Evolutionary conservation across 2,888 invertebrate genomes (phyloP).

Genomic region (Oscheius sp.): DNA sequence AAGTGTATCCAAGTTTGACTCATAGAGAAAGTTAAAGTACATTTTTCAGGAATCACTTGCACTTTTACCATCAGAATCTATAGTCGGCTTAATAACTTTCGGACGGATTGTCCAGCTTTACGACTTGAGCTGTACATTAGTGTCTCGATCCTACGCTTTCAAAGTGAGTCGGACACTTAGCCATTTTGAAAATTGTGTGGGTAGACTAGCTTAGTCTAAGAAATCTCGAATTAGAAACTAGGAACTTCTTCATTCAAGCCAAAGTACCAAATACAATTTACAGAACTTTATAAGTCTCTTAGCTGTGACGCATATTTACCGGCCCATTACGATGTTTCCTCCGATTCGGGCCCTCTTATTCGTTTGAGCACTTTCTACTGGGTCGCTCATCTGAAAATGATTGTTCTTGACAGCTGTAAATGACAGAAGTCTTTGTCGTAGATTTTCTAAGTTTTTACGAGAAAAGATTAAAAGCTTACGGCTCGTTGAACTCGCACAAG

Average conservation of each 20-base stretch:
- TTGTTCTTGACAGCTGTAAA: not conserved
- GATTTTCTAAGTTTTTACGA: not conserved
- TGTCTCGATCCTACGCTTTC: constrained; percentile 81
- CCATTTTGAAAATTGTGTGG: not conserved
- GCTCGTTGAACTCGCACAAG: constrained; percentile 6
- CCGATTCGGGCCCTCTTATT: constrained; percentile 21
- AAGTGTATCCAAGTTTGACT: constrained; percentile 48
- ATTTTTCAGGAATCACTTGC: constrained; percentile 77
- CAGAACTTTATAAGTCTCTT: too few species aligned
- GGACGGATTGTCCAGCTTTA: constrained; percentile 98
- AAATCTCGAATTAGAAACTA: not conserved
- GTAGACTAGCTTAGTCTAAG: not conserved
- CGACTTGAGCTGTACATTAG: constrained; percentile 82
- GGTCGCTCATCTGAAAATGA: constrained; percentile 12
- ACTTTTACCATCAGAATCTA: constrained; percentile 90
- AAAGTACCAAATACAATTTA: not conserved
- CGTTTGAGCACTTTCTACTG: not conserved
- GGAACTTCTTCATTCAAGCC: not conserved
- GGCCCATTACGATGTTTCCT: constrained; percentile 22
- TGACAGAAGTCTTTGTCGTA: not conserved
- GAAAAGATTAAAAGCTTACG: not conserved
- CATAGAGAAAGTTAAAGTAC: constrained; percentile 78
- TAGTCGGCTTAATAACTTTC: constrained; percentile 95
- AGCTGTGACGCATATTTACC: not conserved
- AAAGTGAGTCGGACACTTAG: constrained; percentile 74